A percentile compares a stretch with the other conserved stretches of the same genome.
phyloP scores from a whole-genome alignment of 1,140 invertebrate genomes.

The Plodia interpunctella region DNA sequence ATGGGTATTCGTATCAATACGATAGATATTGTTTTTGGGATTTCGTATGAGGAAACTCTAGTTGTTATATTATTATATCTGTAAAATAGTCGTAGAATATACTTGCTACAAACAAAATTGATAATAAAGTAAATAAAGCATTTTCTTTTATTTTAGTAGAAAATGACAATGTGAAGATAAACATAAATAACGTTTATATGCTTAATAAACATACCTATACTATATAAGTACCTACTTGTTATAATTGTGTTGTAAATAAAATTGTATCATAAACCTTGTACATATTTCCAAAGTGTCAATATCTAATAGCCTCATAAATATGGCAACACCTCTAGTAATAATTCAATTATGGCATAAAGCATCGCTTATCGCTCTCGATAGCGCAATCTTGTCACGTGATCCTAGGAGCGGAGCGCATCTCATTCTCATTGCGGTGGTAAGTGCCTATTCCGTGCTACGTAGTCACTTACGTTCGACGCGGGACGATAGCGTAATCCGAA shows the following conservation, averaged over 20 bases:
- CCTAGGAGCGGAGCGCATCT: slow-evolving; percentile 56
- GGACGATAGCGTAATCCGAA: slow-evolving; percentile 63
- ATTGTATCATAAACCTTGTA: neutral
- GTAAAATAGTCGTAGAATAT: no score
- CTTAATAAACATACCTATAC: no score
- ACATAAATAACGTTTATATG: no score
- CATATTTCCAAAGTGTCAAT: slow-evolving; percentile 21
- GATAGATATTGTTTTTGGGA: slow-evolving; percentile 11
- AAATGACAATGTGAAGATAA: no score
- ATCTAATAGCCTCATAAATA: slow-evolving; percentile 41
- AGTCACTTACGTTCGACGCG: slow-evolving; percentile 56
- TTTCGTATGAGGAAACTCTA: no score
- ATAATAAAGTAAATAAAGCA: no score
- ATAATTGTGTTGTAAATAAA: no score
- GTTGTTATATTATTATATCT: no score
- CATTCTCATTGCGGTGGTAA: slow-evolving; percentile 69
- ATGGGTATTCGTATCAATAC: slow-evolving; percentile 10
- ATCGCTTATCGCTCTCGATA: slow-evolving; percentile 53
- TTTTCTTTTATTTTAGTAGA: no score
- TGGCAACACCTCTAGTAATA: slow-evolving; percentile 51
- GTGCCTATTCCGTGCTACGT: slow-evolving; percentile 70
- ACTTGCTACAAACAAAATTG: no score
- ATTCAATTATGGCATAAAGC: slow-evolving; percentile 65
- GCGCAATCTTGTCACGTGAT: slow-evolving; percentile 58
- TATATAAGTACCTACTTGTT: no score